Percentiles rank a stretch among this genome's conserved stretches.
These are phyloP conservation scores for Maylandia zebra DNA, from an alignment of 2,113 vertebrate species.

Conservation along the genomic window DNA sequence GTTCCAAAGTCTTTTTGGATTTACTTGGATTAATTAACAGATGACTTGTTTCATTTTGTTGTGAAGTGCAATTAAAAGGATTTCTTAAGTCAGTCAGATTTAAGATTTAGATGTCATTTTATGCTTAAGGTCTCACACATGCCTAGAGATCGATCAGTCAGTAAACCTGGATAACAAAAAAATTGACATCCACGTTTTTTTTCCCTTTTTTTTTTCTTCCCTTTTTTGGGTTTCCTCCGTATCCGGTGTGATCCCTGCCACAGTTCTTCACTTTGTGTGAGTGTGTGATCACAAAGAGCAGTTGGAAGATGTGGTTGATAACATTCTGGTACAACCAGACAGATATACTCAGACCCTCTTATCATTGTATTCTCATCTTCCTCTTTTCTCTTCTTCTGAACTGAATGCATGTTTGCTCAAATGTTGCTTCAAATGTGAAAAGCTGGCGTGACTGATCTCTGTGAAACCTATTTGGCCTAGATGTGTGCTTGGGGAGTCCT, in stretches of 20 bases:
- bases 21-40: neutral
- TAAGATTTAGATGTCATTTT: neutral
- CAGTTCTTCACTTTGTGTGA: neutral
- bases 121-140: accelerated
- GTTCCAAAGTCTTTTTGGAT: neutral
- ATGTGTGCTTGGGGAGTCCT: neutral
- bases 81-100: neutral
- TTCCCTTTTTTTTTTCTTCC: accelerated
- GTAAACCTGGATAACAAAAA: neutral
- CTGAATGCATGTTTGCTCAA: neutral
- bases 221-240: accelerated
- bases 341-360: neutral
- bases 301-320: neutral
- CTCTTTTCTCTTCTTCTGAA: neutral
- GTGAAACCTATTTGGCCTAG: neutral
- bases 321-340: neutral
- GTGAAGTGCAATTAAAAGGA: neutral
- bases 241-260: neutral
- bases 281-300: neutral
- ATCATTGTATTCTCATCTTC: neutral
- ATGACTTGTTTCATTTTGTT: neutral
- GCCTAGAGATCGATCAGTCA: accelerated
- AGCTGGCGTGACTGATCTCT: neutral
- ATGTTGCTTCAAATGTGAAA: neutral
- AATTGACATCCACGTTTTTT: accelerated